Evolutionary conservation across 1,140 invertebrate genomes (phyloP), one percentile per base, ranked within the genome.

Genomic region (Vanessa tameamea): DNA sequence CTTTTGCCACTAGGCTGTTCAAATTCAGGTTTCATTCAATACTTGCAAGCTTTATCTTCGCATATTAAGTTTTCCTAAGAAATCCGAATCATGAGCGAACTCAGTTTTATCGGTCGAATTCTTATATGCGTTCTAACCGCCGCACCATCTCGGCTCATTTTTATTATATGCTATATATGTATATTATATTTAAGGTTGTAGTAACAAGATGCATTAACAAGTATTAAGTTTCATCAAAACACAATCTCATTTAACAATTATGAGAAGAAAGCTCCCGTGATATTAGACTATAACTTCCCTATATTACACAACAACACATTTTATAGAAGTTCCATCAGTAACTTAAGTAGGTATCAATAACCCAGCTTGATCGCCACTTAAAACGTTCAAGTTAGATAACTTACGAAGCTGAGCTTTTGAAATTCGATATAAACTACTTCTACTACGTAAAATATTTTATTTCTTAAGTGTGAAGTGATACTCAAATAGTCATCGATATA

Each of bases 251-350:
- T 13, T 57, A 12, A 26, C 55, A 57, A 57, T 57, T 57, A 57
- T 11, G 55, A 13, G 9, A 20, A 55, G 20, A 57, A 57, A 57
- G 50, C 50, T 53, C 55, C 55, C 55, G 55, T 23, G 14, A 23
- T 2, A 12, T 20, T 26, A 9, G 16, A 23, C 11, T 1, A 20
- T 23, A 53, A n/a, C 50, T 53, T 53, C 50, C n/a, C 3, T 9
- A 16, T 8, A 57, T 13, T 51, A 51, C 13, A n/a, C 12, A 15
- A 57, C 0, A 23, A 23, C 11, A 57, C 55, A 23, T 23, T 23
- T 57, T 23, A 57, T 57, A 57, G 13, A 53, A 43, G 37, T 43
- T 51, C 48, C n/a, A 15, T 51, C n/a, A 57, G 55, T 26, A 57
- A 57, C 20, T 23, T 57, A 26, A 57, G 55, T 13, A 57, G 55